Evolutionary conservation across 2,888 invertebrate genomes (phyloP).

Genomic region (Pelosia muscerda): DNA sequence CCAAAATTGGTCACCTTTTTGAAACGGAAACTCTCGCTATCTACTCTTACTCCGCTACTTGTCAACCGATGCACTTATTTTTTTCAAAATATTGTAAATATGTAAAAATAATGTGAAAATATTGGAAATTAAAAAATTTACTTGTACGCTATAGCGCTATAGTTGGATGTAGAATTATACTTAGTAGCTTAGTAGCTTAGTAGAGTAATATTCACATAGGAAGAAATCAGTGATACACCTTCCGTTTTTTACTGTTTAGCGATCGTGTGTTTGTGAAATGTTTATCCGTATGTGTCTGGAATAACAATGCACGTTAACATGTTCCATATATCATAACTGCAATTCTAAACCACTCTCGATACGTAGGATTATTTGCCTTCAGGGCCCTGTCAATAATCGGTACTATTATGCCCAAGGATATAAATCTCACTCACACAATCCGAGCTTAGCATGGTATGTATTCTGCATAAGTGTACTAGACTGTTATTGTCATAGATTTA

Average conservation of each 20-base stretch:
- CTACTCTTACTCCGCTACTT: no score
- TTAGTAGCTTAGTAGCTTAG: no score
- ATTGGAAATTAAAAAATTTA: no score
- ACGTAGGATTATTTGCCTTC: not conserved
- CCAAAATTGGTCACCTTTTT: no score
- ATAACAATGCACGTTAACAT: not conserved
- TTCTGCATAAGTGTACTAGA: slow-evolving; percentile 17
- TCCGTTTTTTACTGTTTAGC: not conserved
- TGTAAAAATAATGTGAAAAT: no score
- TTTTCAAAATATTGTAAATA: no score
- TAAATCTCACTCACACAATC: slow-evolving; percentile 7
- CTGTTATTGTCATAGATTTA: not conserved
- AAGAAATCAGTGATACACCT: no score
- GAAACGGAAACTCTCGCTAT: no score
- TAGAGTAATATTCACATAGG: no score
- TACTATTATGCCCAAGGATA: not conserved
- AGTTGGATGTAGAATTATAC: no score
- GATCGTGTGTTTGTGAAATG: not conserved
- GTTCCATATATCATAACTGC: not conserved
- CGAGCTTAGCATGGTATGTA: slow-evolving; percentile 4
- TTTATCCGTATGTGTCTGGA: not conserved
- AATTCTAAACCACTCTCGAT: not conserved
- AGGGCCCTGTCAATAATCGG: not conserved
- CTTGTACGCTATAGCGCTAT: no score
- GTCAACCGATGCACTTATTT: no score